These are phyloP conservation scores for Amblyjoppa fuscipennis DNA, from an alignment of 2,888 invertebrate species.

Conservation along the genomic window DNA sequence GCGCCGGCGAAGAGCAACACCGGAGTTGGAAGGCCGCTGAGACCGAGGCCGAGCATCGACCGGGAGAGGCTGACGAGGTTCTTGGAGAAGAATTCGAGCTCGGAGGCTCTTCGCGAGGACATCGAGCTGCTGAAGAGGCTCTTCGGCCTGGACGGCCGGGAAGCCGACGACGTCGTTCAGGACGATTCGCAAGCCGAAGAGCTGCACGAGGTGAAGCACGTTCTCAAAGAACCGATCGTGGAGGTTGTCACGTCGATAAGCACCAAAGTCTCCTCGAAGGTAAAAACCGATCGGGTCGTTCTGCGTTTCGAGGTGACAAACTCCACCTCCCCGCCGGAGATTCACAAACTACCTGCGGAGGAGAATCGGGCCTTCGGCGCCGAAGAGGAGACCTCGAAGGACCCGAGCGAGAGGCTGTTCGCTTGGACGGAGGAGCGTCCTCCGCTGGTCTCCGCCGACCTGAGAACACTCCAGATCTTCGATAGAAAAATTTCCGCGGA, in stretches of 20 bases:
- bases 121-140: slow-evolving; percentile 75
- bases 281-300: slow-evolving; percentile 76
- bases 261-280: slow-evolving; percentile 81
- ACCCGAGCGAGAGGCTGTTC: slow-evolving; percentile 36
- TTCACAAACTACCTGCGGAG: slow-evolving; percentile 42
- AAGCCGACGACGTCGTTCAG: slow-evolving; percentile 34
- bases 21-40: slow-evolving; percentile 90
- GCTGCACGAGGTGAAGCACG: slow-evolving; percentile 53
- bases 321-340: slow-evolving; percentile 20
- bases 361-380: slow-evolving; percentile 72
- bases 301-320: slow-evolving; percentile 78
- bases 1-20: slow-evolving; percentile 93
- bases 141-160: slow-evolving; percentile 72
- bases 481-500: slow-evolving; percentile 78
- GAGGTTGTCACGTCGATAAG: slow-evolving; percentile 84
- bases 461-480: slow-evolving; percentile 71
- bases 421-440: slow-evolving; percentile 62
- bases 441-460: slow-evolving; percentile 44
- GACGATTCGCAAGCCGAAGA: slow-evolving; percentile 43
- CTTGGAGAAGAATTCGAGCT: slow-evolving; percentile 45
- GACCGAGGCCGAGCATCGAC: slow-evolving; percentile 88
- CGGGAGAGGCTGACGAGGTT: slow-evolving; percentile 74
- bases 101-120: slow-evolving; percentile 65
- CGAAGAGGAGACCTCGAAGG: neutral
- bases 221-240: slow-evolving; percentile 80